Evolutionary conservation across 2,888 invertebrate species (phyloP).

Genomic region (Galeopsomyia nigrocyanea): DNA sequence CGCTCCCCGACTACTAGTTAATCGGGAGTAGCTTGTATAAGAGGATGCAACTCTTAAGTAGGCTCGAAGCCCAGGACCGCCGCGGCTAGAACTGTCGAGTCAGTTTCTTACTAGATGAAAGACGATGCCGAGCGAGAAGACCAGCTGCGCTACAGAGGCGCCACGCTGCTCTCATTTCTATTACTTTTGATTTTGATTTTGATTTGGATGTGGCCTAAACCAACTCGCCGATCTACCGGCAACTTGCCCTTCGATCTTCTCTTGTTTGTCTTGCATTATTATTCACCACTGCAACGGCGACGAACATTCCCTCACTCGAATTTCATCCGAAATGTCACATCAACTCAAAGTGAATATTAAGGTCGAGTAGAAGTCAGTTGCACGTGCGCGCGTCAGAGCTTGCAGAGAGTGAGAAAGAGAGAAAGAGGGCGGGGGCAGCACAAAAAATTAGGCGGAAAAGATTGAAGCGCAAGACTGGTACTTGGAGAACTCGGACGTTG

Average conservation of each 20-base stretch:
- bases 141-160: too few species aligned
- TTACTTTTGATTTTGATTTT: too few species aligned
- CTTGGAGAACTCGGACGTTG: constrained; percentile 27
- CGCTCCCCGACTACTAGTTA: constrained; percentile 24
- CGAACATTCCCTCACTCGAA: too few species aligned
- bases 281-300: too few species aligned
- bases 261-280: too few species aligned
- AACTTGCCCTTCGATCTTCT: too few species aligned
- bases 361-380: constrained; percentile 24
- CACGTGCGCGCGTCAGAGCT: constrained; percentile 20
- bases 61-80: constrained; percentile 11
- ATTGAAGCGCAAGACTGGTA: too few species aligned
- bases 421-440: neutral
- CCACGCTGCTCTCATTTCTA: too few species aligned
- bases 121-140: neutral
- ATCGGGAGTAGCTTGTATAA: constrained; percentile 29
- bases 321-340: neutral
- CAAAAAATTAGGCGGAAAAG: neutral
- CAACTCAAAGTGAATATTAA: too few species aligned
- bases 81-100: constrained; percentile 22
- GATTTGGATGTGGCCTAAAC: too few species aligned
- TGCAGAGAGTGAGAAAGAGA: neutral
- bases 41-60: constrained; percentile 46
- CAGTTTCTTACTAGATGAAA: constrained; percentile 25
- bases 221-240: too few species aligned